Evolutionary conservation across 1,140 invertebrate species (phyloP).

Genomic region (Calliphora vicina): DNA sequence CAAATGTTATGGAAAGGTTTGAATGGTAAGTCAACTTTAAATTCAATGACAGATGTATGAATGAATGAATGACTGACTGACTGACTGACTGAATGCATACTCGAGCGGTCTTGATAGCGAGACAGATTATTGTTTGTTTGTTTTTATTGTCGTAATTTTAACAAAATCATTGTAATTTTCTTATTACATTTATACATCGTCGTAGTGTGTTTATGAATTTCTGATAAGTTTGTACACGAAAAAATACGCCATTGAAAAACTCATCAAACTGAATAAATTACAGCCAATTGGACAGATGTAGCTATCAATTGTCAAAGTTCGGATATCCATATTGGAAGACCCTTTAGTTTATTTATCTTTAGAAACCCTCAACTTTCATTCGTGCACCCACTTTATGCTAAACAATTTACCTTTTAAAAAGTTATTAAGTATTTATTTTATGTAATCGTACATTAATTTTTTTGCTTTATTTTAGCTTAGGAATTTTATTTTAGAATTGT

Average conservation of each 20-base stretch:
- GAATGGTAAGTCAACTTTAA: background rate
- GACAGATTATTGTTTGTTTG: background rate
- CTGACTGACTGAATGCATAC: background rate
- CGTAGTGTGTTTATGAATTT: background rate
- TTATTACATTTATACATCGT: background rate
- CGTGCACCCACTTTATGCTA: background rate
- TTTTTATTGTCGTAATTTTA: background rate
- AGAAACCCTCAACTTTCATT: too few relatives aligned
- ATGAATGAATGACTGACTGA: too few relatives aligned
- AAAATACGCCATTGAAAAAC: too few relatives aligned
- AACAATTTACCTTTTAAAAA: background rate
- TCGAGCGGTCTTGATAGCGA: background rate
- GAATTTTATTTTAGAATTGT: background rate
- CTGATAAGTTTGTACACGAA: too few relatives aligned
- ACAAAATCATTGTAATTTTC: background rate
- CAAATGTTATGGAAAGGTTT: background rate
- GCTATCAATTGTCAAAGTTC: too few relatives aligned
- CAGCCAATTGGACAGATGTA: too few relatives aligned
- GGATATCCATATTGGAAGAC: too few relatives aligned
- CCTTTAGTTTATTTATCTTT: too few relatives aligned
- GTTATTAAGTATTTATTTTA: background rate
- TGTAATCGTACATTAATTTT: too few relatives aligned
- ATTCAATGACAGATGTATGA: slow-evolving; percentile 16
- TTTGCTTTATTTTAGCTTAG: background rate
- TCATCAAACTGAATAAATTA: too few relatives aligned